These are phyloP conservation scores for Oreotragus oreotragus DNA, from an alignment of 2,113 vertebrate species.

Conservation along the genomic window DNA sequence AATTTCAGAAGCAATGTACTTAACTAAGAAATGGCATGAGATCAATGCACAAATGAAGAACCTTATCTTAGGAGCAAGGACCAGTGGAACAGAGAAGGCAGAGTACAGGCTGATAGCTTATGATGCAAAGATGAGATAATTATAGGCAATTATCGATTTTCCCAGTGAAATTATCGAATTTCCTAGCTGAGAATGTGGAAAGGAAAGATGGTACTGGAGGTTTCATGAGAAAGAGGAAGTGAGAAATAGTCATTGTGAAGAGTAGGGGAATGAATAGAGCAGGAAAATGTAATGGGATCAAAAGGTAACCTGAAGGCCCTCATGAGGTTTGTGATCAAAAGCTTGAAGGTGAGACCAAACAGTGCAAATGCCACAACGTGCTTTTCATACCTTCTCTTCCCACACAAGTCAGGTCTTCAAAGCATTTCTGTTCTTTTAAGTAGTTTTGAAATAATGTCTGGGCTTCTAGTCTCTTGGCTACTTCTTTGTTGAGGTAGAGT, in stretches of 20 bases:
- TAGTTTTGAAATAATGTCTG: background rate
- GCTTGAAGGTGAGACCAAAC: background rate
- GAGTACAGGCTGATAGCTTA: background rate
- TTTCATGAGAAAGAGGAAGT: background rate
- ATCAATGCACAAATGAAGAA: background rate
- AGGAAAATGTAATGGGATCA: background rate
- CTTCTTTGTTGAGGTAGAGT: background rate
- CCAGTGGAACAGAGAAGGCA: background rate
- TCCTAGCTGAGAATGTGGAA: background rate
- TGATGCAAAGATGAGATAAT: background rate
- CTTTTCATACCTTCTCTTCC: background rate
- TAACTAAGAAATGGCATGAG: background rate
- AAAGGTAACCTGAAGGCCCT: background rate
- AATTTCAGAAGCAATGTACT: background rate
- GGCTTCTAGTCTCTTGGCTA: background rate
- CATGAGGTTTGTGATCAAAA: background rate
- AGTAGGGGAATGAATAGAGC: background rate
- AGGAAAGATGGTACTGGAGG: background rate
- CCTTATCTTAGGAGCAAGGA: background rate
- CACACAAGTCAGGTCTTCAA: background rate
- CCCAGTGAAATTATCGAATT: background rate
- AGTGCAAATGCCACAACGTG: background rate
- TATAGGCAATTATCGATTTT: background rate
- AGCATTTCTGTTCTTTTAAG: background rate
- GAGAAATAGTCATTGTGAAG: background rate